Evolutionary conservation across 1,140 invertebrate species (phyloP).

Genomic region (Apis laboriosa): DNA sequence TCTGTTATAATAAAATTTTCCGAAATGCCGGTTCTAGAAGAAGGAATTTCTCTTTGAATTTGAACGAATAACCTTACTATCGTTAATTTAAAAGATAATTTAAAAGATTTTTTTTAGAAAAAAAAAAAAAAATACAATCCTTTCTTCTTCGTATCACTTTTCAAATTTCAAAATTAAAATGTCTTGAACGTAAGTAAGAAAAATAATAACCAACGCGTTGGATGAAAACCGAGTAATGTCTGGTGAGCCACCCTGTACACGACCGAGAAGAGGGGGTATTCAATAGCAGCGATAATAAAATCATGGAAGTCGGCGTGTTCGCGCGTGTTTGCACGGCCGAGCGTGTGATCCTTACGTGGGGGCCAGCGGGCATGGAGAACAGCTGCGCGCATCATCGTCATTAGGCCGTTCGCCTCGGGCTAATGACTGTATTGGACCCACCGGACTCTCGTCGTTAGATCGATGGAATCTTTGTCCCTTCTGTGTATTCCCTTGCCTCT

Average conservation of each 20-base stretch:
- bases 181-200: too few relatives aligned
- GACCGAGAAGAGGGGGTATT: slow-evolving; percentile 31
- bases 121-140: too few relatives aligned
- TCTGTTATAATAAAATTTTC: too few relatives aligned
- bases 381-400: slow-evolving; percentile 45
- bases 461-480: slow-evolving; percentile 10
- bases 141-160: too few relatives aligned
- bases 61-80: too few relatives aligned
- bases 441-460: slow-evolving; percentile 5
- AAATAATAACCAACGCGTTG: too few relatives aligned
- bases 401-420: slow-evolving; percentile 37
- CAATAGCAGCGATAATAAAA: slow-evolving; percentile 63
- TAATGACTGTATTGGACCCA: slow-evolving; percentile 35
- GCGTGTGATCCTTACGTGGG: background rate
- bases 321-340: slow-evolving; percentile 6
- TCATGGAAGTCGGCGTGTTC: slow-evolving; percentile 37
- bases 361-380: background rate
- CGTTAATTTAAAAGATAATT: too few relatives aligned
- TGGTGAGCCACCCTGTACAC: background rate
- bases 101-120: too few relatives aligned
- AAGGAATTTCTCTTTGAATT: too few relatives aligned
- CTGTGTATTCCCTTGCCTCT: background rate
- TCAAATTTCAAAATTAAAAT: too few relatives aligned
- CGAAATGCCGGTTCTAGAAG: too few relatives aligned
- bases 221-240: too few relatives aligned